These are phyloP conservation scores for Aphis gossypii DNA, from an alignment of 1,140 invertebrate species.

Conservation along the genomic window DNA sequence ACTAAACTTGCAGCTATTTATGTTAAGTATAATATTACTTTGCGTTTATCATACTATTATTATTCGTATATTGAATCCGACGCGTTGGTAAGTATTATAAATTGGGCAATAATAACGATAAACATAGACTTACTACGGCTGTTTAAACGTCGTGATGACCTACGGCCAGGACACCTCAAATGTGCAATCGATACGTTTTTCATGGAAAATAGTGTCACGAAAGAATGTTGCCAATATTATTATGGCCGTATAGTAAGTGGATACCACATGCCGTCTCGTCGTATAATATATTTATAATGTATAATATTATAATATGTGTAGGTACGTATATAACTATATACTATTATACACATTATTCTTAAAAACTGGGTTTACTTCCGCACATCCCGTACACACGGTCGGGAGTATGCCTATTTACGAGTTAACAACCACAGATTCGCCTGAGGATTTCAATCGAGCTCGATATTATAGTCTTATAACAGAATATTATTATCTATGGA, in stretches of 20 bases:
- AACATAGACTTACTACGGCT: neutral
- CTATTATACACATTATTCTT: neutral
- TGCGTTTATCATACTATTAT: neutral
- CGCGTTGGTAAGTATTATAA: neutral
- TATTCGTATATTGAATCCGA: neutral
- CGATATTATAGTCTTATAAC: neutral
- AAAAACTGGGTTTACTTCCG: neutral
- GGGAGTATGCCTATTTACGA: too few species aligned
- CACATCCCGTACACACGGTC: neutral
- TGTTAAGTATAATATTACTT: neutral
- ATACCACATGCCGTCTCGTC: neutral
- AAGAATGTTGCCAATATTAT: neutral
- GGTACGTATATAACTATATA: neutral
- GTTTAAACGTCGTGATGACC: slow-evolving; percentile 20
- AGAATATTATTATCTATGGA: too few species aligned
- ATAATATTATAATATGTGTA: neutral
- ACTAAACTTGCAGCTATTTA: neutral
- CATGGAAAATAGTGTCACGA: neutral
- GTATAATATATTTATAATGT: neutral
- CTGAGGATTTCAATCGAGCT: neutral
- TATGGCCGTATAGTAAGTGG: neutral
- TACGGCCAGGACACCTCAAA: neutral
- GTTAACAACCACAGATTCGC: neutral
- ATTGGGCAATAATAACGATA: neutral
- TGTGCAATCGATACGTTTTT: slow-evolving; percentile 33